Conservation (phyloP, 2,113 vertebrate species). For the Eretmochelys imbricata region DNA sequence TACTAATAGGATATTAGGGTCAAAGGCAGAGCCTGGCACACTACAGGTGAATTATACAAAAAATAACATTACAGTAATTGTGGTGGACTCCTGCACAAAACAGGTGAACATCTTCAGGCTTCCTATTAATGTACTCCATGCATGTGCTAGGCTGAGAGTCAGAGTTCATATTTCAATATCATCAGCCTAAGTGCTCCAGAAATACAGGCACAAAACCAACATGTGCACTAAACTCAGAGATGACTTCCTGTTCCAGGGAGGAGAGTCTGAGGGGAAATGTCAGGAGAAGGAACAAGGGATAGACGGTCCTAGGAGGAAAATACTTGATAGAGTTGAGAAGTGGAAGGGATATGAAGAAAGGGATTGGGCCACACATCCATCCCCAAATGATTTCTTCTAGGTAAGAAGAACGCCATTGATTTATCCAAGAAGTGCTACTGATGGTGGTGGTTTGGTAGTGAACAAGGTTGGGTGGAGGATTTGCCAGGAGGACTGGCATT, state of each 20-base stretch:
- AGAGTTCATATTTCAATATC: accelerated
- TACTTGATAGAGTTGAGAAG: neutral
- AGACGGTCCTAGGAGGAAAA: accelerated
- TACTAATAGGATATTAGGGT: neutral
- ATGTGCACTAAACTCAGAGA: accelerated
- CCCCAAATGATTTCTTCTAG: neutral
- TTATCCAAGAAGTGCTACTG: neutral
- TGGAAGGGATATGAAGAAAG: neutral
- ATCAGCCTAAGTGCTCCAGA: neutral
- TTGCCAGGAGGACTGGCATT: neutral
- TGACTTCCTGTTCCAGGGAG: too few species aligned
- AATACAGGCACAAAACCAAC: accelerated
- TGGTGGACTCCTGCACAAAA: neutral
- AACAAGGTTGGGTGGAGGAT: neutral
- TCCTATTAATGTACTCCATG: neutral
- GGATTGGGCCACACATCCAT: neutral
- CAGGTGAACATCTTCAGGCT: neutral
- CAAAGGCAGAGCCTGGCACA: neutral
- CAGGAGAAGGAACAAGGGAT: neutral
- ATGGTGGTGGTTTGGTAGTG: neutral
- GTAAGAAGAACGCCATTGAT: neutral
- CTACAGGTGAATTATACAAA: neutral
- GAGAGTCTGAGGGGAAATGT: accelerated
- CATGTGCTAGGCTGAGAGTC: neutral
- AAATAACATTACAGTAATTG: neutral